These are phyloP conservation scores for Hydrochoerus hydrochaeris DNA, from an alignment of 2,113 vertebrate species.

Conservation along the genomic window DNA sequence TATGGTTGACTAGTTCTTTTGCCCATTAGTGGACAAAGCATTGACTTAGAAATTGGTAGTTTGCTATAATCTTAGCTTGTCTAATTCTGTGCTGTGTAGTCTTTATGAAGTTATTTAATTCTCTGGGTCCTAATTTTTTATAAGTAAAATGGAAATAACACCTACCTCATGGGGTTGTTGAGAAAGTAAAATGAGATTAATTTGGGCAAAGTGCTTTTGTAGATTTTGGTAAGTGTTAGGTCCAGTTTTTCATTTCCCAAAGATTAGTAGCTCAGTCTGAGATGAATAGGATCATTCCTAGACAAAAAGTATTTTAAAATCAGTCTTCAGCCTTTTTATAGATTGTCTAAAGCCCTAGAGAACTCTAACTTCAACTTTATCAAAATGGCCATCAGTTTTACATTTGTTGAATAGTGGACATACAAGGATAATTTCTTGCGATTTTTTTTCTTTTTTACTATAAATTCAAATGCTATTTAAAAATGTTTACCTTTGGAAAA, in stretches of 20 bases:
- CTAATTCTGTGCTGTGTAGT: neutral
- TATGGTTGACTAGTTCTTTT: constrained; percentile 26
- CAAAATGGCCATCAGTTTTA: constrained; percentile 16
- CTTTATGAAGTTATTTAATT: constrained; percentile 50
- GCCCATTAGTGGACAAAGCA: constrained; percentile 26
- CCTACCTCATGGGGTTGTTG: neutral
- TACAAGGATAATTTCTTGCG: constrained; percentile 14
- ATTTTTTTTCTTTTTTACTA: neutral
- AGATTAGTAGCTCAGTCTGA: neutral
- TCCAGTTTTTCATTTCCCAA: neutral
- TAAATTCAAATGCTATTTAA: constrained; percentile 9
- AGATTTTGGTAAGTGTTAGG: neutral
- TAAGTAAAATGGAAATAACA: constrained; percentile 46
- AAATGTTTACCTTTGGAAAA: constrained; percentile 22
- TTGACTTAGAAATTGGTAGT: neutral
- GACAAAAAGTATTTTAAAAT: constrained; percentile 16
- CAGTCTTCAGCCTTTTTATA: neutral
- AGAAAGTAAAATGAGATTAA: constrained; percentile 53
- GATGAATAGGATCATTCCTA: neutral
- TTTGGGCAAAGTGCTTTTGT: neutral
- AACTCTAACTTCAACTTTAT: constrained; percentile 50
- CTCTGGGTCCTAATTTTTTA: constrained; percentile 7
- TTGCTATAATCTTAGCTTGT: neutral
- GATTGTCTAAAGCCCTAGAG: neutral
- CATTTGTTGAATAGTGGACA: neutral